phyloP scores from a whole-genome alignment of 2,113 vertebrate genomes.

The Etia nguti region DNA sequence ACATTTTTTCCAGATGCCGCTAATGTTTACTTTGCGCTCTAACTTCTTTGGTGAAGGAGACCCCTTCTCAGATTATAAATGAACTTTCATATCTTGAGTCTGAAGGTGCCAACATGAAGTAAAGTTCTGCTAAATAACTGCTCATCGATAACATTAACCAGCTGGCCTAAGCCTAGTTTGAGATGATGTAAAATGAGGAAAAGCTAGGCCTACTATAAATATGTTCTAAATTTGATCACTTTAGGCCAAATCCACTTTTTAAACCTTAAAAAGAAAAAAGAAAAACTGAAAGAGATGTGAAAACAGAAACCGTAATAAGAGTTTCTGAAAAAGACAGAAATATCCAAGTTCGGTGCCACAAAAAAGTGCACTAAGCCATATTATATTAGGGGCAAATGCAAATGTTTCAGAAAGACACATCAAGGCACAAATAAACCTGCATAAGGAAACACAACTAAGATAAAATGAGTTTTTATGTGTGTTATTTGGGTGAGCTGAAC shows the following conservation, averaged over 20 bases:
- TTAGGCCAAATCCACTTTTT: background rate
- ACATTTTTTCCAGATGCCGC: background rate
- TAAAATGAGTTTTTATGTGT: background rate
- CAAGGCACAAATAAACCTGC: background rate
- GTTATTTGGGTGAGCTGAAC: background rate
- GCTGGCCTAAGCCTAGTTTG: background rate
- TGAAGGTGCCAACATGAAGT: background rate
- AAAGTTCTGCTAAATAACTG: background rate
- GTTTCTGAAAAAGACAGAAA: background rate
- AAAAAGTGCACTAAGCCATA: background rate
- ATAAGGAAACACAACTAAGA: background rate
- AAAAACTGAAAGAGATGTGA: background rate
- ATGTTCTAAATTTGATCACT: background rate
- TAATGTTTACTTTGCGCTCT: background rate
- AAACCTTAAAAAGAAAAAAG: background rate
- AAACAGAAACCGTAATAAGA: background rate
- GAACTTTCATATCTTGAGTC: background rate
- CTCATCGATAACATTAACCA: background rate
- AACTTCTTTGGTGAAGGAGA: accelerated
- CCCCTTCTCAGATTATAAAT: background rate
- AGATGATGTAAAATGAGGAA: background rate
- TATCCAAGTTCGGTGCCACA: background rate
- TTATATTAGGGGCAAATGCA: background rate
- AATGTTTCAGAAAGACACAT: background rate
- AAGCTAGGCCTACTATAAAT: background rate